Conservation (phyloP, 2,888 invertebrate genomes). For the Apodemia duryi region DNA sequence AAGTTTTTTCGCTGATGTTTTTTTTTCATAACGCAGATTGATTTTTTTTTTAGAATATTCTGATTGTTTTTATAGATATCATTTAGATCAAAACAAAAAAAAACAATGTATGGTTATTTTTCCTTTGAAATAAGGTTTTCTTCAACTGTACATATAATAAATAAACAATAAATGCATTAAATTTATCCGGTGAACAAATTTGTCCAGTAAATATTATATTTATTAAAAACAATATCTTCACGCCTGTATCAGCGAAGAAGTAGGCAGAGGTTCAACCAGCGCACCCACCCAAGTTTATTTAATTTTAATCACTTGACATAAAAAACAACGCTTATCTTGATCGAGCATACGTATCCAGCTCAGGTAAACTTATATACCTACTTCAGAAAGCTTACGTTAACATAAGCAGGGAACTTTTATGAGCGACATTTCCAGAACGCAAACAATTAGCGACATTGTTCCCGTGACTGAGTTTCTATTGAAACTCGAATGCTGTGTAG, state of each 20-base stretch:
- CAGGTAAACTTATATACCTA: constrained; percentile 52
- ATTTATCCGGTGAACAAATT: no score
- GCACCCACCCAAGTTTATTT: no score
- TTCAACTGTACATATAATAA: constrained; percentile 21
- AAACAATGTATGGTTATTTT: neutral
- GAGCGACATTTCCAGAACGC: constrained; percentile 16
- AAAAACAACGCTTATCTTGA: constrained; percentile 67
- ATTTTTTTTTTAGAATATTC: no score
- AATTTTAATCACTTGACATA: constrained; percentile 45
- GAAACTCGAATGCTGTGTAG: constrained; percentile 12
- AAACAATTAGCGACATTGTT: constrained; percentile 21
- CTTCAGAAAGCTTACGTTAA: constrained; percentile 45
- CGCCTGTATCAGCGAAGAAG: no score
- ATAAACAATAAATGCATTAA: no score
- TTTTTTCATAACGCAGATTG: no score
- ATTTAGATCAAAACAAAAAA: no score
- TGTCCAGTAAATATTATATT: no score
- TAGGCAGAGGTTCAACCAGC: no score
- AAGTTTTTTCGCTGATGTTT: no score
- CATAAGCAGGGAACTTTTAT: constrained; percentile 23
- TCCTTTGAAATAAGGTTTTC: neutral
- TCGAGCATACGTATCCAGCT: constrained; percentile 35
- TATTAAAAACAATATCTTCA: no score
- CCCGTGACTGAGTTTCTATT: constrained; percentile 25
- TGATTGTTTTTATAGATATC: no score